Evolutionary conservation across 2,888 invertebrate species (phyloP), one percentile per base, ranked within the genome.

Genomic region (Sphaerolaimus hirsutus): DNA sequence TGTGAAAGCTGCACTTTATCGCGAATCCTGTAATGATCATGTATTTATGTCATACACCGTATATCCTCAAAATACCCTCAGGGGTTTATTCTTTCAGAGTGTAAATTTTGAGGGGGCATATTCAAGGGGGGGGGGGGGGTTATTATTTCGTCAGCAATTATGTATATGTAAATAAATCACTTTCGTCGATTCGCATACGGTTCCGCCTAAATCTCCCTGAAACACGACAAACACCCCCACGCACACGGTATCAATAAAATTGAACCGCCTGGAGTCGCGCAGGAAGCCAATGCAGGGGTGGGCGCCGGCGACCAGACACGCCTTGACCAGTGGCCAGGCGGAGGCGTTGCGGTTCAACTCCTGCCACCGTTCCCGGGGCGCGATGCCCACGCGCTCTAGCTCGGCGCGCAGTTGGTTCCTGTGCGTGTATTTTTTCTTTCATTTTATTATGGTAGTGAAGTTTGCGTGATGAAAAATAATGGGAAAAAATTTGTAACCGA

Each of bases 291-390:
- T 65, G 55, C 82, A 81, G 0, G 93, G 91, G 66, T 89, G 91
- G 49, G 81, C 71, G 0, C 91, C 89, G 2, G 81, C 79, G 25
- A 77, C 76, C 29, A 91, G 68, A 1, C 82, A 81, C 0, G 81
- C 80, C 61, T 89, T 89, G 0, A 93, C 77, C 46, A 89, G 75
- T 14, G 82, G 77, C 83, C 83, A 84, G 60, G 78, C 78, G 56
- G 79, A 76, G 0, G 81, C 77, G 67, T 84, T 78, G 1, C 72
- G 64, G 66, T 89, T 89, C 35, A 83, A 24, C 12, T 46, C 40
- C 5, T 36, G 10, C 26, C 49, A 48, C 17, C 46, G 40, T n/a
- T 47, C 38, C 10, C 45, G 29, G 1, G 48, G 43, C 22, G 59
- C 48, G 17, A 60, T 44, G 38, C 48, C 50, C 17, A 55, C 50